These are phyloP conservation scores for Bombus pascuorum DNA, from an alignment of 1,140 invertebrate genomes.

Conservation along the genomic window DNA sequence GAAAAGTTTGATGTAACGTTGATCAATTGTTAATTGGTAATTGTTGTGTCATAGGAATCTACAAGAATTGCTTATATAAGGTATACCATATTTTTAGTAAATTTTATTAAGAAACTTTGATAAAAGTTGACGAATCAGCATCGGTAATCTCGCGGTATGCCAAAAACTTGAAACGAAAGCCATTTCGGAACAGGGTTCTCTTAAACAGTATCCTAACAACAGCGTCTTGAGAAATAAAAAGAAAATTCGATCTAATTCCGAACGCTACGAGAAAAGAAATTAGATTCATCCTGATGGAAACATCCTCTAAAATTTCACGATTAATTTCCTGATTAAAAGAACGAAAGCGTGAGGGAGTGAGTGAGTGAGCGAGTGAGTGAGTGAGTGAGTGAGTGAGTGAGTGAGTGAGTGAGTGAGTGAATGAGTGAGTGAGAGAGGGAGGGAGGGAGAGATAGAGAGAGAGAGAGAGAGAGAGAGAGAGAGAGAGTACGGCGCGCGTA, in stretches of 20 bases:
- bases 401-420: neutral
- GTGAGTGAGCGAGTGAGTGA: neutral
- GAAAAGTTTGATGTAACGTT: too few species aligned
- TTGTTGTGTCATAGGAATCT: too few species aligned
- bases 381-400: neutral
- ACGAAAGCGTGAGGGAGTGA: neutral
- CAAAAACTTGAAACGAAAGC: too few species aligned
- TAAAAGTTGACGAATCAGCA: too few species aligned
- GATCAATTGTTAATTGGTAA: too few species aligned
- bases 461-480: neutral
- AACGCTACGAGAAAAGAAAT: neutral
- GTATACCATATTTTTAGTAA: too few species aligned
- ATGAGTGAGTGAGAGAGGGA: neutral
- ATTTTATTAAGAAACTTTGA: too few species aligned
- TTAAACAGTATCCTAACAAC: too few species aligned
- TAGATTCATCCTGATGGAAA: neutral
- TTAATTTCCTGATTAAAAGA: constrained; percentile 39
- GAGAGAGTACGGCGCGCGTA: constrained; percentile 9
- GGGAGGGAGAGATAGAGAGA: neutral
- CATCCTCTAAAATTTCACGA: constrained; percentile 18
- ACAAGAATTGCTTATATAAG: too few species aligned
- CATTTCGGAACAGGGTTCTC: neutral
- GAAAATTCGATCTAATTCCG: neutral
- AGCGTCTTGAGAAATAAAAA: neutral
- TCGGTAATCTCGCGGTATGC: too few species aligned